Percentiles rank a stretch among this genome's conserved stretches.
These are phyloP conservation scores for crab-eating macaque (Macaca fascicularis) DNA, from an alignment of 2,113 vertebrate species.

Conservation along the genomic window T2T-MFA8v1.1 NC_088386.1:91219501-91220000, in stretches of 20 bases:
- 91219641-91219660: background rate
- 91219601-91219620: background rate
- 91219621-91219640: conserved; percentile 28
- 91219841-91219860: too few species aligned
- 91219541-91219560: background rate
- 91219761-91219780: too few species aligned
- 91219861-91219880: too few species aligned
- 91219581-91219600: background rate
- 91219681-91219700: background rate
- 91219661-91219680: background rate
- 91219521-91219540: conserved; percentile 9
- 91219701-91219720: background rate
- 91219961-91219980: too few species aligned
- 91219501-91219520: conserved; percentile 60
- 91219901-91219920: too few species aligned
- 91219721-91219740: background rate
- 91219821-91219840: too few species aligned
- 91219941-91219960: too few species aligned
- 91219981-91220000: too few species aligned
- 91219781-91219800: too few species aligned
- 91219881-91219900: too few species aligned
- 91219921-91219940: too few species aligned
- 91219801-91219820: too few species aligned
- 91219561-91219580: background rate
- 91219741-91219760: background rate